Evolutionary conservation across 2,888 invertebrate species (phyloP), one percentile per base, ranked within the genome.

Genomic region (Orthonevra nobilis): DNA sequence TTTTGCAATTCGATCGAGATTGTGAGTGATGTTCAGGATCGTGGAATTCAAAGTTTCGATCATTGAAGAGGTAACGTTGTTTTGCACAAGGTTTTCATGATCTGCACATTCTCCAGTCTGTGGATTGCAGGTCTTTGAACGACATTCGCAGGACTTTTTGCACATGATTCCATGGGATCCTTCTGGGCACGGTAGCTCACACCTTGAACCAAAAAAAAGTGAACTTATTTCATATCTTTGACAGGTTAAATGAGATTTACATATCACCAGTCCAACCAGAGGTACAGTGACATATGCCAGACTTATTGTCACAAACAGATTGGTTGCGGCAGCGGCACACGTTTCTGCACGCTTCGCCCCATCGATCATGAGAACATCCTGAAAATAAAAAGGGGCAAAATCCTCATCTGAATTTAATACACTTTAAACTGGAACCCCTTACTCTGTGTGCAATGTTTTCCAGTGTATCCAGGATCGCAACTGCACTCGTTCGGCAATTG

Each of bases 271-370:
- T 91, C 92, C 92, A 93, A 86, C 93, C 94, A 36, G 91, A 90
- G 48, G 91, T 90, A 87, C 94, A 94, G 63, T 90, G 89, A 85
- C 94, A 94, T 58, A 90, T 89, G 20, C 94, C 94, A 6, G 91
- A 91, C 64, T 89, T 85, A 1, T 92, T 90, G 82, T 93, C 91
- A 85, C 95, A 95, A n/a, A 89, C 87, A 0, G 91, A 91, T 46
- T 91, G 90, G 50, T 91, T 90, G 70, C 88, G 87, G 84, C 95
- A 95, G 52, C 90, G 88, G 85, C 95, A 95, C 30, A 90, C 87
- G 82, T 92, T 89, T 54, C 90, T 89, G 86, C 97, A 97, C 83
- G 92, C 92, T 17, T 92, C 90, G 1, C 96, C 96, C 93, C 94
- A 97, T 81, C 90, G 91, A 82, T 92, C 92, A 50, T 89, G 87